Conservation (phyloP, 2,797 vertebrate species). For the Pipistrellus nathusii region DNA sequence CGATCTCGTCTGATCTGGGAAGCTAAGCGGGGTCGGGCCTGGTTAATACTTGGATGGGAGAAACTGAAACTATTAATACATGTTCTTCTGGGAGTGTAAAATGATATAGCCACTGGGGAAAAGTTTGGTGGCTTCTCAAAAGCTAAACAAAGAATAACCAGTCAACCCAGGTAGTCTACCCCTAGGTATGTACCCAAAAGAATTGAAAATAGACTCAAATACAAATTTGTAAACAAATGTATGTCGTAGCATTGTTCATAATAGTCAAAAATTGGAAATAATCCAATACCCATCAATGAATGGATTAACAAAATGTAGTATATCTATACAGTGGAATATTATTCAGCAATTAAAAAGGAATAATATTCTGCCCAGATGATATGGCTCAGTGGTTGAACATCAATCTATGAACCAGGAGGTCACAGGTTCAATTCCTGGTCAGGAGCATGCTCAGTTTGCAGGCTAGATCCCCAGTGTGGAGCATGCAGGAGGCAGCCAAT, state of each 20-base stretch:
- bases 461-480: too few relatives aligned
- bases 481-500: too few relatives aligned
- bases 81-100: not conserved
- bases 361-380: not conserved
- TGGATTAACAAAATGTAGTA: not conserved
- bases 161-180: not conserved
- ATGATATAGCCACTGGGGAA: not conserved
- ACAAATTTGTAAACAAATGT: not conserved
- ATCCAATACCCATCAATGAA: not conserved
- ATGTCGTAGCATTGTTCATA: not conserved
- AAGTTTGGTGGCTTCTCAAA: not conserved
- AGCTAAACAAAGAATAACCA: slow-evolving; percentile 9
- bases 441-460: too few relatives aligned
- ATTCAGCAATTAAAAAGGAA: slow-evolving; percentile 27
- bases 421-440: too few relatives aligned
- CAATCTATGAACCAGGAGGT: too few relatives aligned
- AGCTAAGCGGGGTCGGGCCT: too few relatives aligned
- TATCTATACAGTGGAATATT: not conserved
- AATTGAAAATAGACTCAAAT: not conserved
- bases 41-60: too few relatives aligned
- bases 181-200: not conserved
- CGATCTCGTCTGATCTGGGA: too few relatives aligned
- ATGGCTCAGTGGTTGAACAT: too few relatives aligned
- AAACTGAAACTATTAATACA: not conserved
- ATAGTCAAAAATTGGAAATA: not conserved